phyloP scores from a whole-genome alignment of 2,888 invertebrate genomes.

The Pseudococcus longispinus region DNA sequence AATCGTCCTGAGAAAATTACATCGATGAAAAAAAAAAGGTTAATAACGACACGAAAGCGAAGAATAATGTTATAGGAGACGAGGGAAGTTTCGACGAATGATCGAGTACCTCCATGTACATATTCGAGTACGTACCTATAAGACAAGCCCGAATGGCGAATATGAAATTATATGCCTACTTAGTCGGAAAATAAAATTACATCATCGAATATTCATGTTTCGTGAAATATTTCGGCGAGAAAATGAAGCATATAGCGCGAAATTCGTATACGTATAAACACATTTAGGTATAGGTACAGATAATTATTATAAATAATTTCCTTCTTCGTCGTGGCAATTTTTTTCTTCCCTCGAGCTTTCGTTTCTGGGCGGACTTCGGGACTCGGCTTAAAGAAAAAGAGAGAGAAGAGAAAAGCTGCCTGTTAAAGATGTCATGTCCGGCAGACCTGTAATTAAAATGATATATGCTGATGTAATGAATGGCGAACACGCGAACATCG shows the following conservation, averaged over 20 bases:
- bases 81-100: background rate
- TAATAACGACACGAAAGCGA: background rate
- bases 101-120: background rate
- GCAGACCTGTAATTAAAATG: background rate
- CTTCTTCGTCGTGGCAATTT: background rate
- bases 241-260: background rate
- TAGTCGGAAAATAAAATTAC: background rate
- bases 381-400: background rate
- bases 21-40: background rate
- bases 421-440: constrained; percentile 9
- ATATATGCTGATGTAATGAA: background rate
- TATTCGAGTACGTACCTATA: background rate
- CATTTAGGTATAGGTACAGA: too few relatives aligned
- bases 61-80: background rate
- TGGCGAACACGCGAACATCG: background rate
- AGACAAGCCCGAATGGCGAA: background rate
- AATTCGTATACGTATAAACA: too few relatives aligned
- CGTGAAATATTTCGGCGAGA: constrained; percentile 7
- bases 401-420: background rate
- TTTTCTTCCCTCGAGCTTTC: background rate
- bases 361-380: background rate
- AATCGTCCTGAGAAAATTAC: background rate
- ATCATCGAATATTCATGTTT: constrained; percentile 17
- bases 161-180: background rate
- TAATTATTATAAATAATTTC: constrained; percentile 15